A percentile compares a stretch with the other conserved stretches of the same genome.
phyloP scores from a whole-genome alignment of 2,888 invertebrate species.

The Eilema caniola region DNA sequence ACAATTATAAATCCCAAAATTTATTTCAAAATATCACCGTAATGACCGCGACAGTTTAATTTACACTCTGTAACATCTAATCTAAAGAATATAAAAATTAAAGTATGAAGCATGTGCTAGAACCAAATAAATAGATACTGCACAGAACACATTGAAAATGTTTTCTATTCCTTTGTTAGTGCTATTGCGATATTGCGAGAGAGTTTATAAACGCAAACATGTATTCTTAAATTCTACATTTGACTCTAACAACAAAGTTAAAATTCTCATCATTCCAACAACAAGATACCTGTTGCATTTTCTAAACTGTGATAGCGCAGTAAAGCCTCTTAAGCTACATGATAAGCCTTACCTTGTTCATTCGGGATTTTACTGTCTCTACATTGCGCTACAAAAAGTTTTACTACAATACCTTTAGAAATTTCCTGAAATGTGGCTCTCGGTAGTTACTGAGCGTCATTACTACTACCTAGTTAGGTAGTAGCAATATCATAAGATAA shows the following conservation, averaged over 20 bases:
- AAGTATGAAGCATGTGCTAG: no score
- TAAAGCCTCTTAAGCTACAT: background rate
- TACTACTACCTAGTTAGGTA: background rate
- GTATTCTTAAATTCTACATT: background rate
- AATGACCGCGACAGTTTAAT: no score
- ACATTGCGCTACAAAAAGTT: background rate
- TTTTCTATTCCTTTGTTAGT: no score
- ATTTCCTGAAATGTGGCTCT: background rate
- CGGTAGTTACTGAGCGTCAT: no score
- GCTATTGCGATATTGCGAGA: no score
- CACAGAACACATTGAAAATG: no score
- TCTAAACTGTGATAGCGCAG: background rate
- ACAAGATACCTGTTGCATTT: slow-evolving; percentile 1
- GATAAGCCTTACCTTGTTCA: background rate
- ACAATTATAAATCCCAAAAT: no score
- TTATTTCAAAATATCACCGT: no score
- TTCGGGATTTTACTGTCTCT: background rate
- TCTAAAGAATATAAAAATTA: no score
- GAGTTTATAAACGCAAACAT: no score
- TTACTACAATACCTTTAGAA: background rate
- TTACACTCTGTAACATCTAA: no score
- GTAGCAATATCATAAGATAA: background rate
- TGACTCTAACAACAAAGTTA: background rate
- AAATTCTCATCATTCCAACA: background rate
- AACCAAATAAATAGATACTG: no score